These are phyloP conservation scores for Syngnathus typhle DNA, from an alignment of 2,113 vertebrate genomes.

Conservation along the genomic window DNA sequence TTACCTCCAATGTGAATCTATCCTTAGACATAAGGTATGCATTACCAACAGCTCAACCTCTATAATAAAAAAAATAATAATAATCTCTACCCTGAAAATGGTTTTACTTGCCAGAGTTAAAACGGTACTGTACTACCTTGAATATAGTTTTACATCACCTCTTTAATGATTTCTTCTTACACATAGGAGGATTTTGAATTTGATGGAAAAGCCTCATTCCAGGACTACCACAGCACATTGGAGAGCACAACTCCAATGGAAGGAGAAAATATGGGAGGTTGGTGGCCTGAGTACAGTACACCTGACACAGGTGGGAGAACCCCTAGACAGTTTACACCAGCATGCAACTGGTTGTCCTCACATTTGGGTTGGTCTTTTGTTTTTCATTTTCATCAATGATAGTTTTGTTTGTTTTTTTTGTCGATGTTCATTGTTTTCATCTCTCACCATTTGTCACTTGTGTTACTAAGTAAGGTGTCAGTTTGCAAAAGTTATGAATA, in stretches of 20 bases:
- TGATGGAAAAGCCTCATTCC: conserved; percentile 67
- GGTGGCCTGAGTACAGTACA: conserved; percentile 90
- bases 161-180: neutral
- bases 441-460: conserved; percentile 43
- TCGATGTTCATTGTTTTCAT: neutral
- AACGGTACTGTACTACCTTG: neutral
- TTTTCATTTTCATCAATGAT: conserved; percentile 47
- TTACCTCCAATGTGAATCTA: too few relatives aligned
- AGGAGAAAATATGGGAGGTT: conserved; percentile 94
- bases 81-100: neutral
- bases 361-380: conserved; percentile 37
- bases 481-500: neutral
- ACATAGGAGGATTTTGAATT: conserved; percentile 80
- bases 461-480: neutral
- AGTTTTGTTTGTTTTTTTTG: neutral
- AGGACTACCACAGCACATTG: conserved; percentile 61
- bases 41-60: neutral
- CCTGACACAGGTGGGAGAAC: conserved; percentile 84
- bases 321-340: conserved; percentile 75
- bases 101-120: neutral
- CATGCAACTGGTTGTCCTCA: conserved; percentile 74
- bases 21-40: neutral
- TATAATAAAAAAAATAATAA: neutral
- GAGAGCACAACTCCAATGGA: conserved; percentile 74
- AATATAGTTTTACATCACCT: neutral